phyloP scores from a whole-genome alignment of 1,140 invertebrate species.

The Meloidogyne chitwoodi region DNA sequence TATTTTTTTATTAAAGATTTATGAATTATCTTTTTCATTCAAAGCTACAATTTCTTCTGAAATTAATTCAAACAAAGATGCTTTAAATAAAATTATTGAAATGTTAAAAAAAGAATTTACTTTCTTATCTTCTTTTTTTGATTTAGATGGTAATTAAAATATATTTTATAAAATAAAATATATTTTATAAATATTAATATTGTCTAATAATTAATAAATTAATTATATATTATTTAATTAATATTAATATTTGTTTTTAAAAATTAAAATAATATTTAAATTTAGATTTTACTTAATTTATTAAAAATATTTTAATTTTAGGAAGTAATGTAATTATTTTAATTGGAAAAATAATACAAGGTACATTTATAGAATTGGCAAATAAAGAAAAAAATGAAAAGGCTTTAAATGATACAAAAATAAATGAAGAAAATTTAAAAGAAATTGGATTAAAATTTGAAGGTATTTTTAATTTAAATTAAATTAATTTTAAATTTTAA shows the following conservation, averaged over 20 bases:
- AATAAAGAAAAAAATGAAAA: not conserved
- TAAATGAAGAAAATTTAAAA: not conserved
- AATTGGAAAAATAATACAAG: not conserved
- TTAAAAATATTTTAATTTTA: not conserved
- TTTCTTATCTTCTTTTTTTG: not conserved
- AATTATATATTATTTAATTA: too few relatives aligned
- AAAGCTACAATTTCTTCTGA: not conserved
- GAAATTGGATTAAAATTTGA: not conserved
- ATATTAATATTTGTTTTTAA: too few relatives aligned
- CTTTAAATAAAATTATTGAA: not conserved
- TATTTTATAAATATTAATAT: too few relatives aligned
- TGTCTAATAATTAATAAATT: too few relatives aligned
- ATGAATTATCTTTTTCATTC: not conserved
- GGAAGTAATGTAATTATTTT: not conserved
- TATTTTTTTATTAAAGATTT: not conserved
- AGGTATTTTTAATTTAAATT: not conserved
- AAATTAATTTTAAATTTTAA: not conserved
- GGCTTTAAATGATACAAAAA: not conserved
- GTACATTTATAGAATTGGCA: not conserved
- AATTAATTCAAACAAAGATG: not conserved
- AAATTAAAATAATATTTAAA: too few relatives aligned
- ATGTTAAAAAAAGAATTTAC: not conserved
- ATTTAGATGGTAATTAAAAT: not conserved
- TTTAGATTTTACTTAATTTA: too few relatives aligned
- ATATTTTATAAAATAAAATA: too few relatives aligned